Conservation (phyloP, 30 jellyfish, hydroid and myxozoan genomes). For the Aurelia sp. region DNA sequence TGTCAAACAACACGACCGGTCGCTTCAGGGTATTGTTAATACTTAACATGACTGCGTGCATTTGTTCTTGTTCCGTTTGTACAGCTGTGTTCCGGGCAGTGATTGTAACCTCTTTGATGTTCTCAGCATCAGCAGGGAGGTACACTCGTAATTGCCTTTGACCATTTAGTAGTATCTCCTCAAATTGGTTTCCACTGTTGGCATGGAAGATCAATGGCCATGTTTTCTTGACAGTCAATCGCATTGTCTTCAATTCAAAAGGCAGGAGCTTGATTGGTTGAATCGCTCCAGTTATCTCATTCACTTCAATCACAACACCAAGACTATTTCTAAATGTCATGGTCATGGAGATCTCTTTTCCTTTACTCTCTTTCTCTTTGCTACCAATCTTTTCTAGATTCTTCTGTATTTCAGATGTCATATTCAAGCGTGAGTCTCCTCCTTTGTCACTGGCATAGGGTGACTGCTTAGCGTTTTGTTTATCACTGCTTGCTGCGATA, state of each 20-base stretch:
- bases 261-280: slow-evolving; percentile 79
- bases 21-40: slow-evolving; percentile 78
- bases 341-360: slow-evolving; percentile 22
- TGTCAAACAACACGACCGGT: slow-evolving; percentile 81
- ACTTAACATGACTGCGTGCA: slow-evolving; percentile 62
- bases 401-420: slow-evolving; percentile 36
- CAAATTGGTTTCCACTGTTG: slow-evolving; percentile 55
- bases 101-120: slow-evolving; percentile 16
- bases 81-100: slow-evolving; percentile 27
- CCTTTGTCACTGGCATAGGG: slow-evolving; percentile 44
- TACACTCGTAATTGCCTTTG: slow-evolving; percentile 83
- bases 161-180: slow-evolving; percentile 84
- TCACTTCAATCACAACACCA: slow-evolving; percentile 54
- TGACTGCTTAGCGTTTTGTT: slow-evolving; percentile 34
- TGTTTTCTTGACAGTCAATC: slow-evolving; percentile 65
- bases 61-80: slow-evolving; percentile 11
- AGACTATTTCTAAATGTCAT: slow-evolving; percentile 50
- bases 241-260: slow-evolving; percentile 36
- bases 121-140: slow-evolving; percentile 29
- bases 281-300: slow-evolving; percentile 89
- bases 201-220: slow-evolving; percentile 94
- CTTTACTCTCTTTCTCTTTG: slow-evolving; percentile 4
- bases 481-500: slow-evolving; percentile 9
- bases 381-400: neutral
- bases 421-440: slow-evolving; percentile 46